These are phyloP conservation scores for Phymatocera aterrima DNA, from an alignment of 2,888 invertebrate species.

Conservation along the genomic window DNA sequence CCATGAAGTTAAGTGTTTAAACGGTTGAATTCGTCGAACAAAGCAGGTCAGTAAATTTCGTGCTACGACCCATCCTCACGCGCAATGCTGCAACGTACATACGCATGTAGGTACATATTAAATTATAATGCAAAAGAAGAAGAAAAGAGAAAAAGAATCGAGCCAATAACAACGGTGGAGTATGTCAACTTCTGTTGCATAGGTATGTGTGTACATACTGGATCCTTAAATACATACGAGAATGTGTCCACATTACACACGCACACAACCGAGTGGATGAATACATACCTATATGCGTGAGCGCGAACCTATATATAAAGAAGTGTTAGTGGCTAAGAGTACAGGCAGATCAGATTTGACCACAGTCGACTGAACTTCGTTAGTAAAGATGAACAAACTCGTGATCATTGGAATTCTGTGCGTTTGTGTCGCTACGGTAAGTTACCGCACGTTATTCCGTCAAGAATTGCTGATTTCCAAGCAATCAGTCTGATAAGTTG, in stretches of 20 bases:
- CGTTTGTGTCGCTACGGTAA: constrained; percentile 38
- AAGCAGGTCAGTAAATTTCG: constrained; percentile 32
- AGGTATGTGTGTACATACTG: too few relatives aligned
- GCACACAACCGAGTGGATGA: neutral
- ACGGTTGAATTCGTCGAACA: constrained; percentile 14
- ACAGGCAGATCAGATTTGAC: constrained; percentile 38
- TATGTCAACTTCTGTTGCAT: neutral
- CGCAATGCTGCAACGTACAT: constrained; percentile 15
- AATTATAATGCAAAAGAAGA: constrained; percentile 6
- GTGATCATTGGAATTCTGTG: constrained; percentile 38
- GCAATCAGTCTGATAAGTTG: neutral
- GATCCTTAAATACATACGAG: neutral
- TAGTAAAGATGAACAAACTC: constrained; percentile 37
- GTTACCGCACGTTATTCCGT: neutral
- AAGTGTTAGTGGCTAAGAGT: constrained; percentile 6
- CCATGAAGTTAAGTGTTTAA: constrained; percentile 1
- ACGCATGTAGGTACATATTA: too few relatives aligned
- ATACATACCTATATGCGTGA: neutral
- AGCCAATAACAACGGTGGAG: constrained; percentile 37
- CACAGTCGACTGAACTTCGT: constrained; percentile 40
- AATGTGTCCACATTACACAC: neutral
- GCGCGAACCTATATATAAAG: constrained; percentile 25
- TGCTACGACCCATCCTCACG: neutral
- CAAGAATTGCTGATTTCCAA: neutral
- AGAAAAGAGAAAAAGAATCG: neutral